Conservation (phyloP, 2,888 invertebrate species). For the Meiosimyza decipiens region DNA sequence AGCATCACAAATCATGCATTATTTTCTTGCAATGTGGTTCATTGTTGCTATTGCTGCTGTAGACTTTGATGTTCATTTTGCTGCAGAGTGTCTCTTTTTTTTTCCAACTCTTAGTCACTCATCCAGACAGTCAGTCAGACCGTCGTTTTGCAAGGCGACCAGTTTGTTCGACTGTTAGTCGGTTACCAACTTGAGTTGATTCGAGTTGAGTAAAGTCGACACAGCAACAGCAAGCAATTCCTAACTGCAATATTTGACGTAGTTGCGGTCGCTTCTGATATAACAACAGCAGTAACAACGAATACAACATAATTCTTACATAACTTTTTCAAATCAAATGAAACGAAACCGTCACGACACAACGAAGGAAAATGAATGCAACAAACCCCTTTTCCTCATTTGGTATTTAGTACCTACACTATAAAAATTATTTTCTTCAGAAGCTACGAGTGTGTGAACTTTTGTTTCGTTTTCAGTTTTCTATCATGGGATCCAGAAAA, state of each 20-base stretch:
- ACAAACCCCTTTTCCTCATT: background rate
- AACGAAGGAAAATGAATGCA: slow-evolving; percentile 18
- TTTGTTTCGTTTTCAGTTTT: too few species aligned
- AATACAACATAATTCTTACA: slow-evolving; percentile 21
- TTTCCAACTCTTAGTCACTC: background rate
- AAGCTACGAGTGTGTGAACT: too few species aligned
- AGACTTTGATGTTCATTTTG: slow-evolving; percentile 25
- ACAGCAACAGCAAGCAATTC: background rate
- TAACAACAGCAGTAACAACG: slow-evolving; percentile 29
- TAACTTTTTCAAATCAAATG: slow-evolving; percentile 33
- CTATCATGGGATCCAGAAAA: too few species aligned
- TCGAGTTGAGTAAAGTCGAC: background rate
- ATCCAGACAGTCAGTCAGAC: slow-evolving; percentile 5
- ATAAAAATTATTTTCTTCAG: background rate
- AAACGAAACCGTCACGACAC: slow-evolving; percentile 26
- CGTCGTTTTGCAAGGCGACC: background rate
- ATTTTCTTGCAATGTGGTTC: slow-evolving; percentile 19
- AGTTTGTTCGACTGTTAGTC: background rate
- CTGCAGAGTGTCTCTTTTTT: slow-evolving; percentile 12
- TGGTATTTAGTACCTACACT: background rate
- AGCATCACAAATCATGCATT: slow-evolving; percentile 26
- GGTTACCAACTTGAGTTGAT: background rate
- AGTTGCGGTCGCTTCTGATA: slow-evolving; percentile 9
- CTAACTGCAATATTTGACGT: slow-evolving; percentile 12
- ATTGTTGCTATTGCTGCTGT: background rate